Evolutionary conservation across 2,113 vertebrate species (phyloP).

Genomic region (Chaetura pelagica): DNA sequence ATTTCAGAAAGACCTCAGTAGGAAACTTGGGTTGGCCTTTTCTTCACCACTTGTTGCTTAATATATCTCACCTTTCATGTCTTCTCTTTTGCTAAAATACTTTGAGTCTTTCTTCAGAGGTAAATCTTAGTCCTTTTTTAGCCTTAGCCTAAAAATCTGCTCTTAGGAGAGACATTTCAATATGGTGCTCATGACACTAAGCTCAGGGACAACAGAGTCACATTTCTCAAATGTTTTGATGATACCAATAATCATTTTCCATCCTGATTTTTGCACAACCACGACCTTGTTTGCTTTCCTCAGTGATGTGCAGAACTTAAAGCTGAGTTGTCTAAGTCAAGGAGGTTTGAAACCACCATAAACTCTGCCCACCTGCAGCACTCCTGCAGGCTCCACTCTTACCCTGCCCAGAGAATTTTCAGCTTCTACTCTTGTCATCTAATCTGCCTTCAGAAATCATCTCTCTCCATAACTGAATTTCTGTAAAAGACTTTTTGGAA

Average conservation of each 20-base stretch:
- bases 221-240: not conserved
- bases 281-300: not conserved
- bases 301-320: not conserved
- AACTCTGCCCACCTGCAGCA: not conserved
- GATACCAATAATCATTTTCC: not conserved
- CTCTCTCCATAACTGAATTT: not conserved
- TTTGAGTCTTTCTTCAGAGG: not conserved
- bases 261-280: not conserved
- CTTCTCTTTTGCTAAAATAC: not conserved
- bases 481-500: not conserved
- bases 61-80: not conserved
- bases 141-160: not conserved
- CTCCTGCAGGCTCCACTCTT: not conserved
- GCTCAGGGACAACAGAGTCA: not conserved
- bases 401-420: not conserved
- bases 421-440: not conserved
- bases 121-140: not conserved
- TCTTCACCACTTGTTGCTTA: not conserved
- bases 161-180: not conserved
- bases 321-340: not conserved
- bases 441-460: not conserved
- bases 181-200: not conserved
- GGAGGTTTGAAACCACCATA: not conserved
- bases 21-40: not conserved
- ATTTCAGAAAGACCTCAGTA: not conserved